phyloP scores from a whole-genome alignment of 2,797 vertebrate species.

The Luscinia luscinia region DNA sequence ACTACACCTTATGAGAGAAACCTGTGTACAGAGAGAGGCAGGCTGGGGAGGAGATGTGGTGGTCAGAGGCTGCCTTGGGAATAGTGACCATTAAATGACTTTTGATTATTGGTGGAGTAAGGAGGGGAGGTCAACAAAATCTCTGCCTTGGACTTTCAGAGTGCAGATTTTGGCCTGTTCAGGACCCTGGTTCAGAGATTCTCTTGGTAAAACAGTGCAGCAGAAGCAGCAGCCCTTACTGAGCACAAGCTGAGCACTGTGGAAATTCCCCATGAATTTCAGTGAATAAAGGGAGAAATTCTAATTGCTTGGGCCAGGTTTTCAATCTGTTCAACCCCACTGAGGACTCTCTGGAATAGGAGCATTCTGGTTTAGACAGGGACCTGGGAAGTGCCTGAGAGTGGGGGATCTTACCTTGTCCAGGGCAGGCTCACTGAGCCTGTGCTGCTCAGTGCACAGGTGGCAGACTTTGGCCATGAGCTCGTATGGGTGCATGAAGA shows the following conservation, averaged over 20 bases:
- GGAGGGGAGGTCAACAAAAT: not conserved
- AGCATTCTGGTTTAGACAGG: not conserved
- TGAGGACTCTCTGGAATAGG: not conserved
- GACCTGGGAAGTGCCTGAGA: not conserved
- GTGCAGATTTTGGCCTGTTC: not conserved
- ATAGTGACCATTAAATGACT: rapidly evolving
- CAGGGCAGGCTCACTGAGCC: slow-evolving; percentile 81
- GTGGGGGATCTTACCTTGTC: slow-evolving; percentile 83
- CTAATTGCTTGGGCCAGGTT: not conserved
- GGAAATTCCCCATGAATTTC: not conserved
- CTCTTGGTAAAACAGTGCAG: not conserved
- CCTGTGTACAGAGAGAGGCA: not conserved
- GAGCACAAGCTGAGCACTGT: not conserved
- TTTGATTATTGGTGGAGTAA: not conserved
- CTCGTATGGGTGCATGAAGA: slow-evolving; percentile 90
- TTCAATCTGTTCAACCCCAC: not conserved
- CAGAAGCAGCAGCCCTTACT: not conserved
- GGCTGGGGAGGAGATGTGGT: not conserved
- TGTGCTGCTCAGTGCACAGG: slow-evolving; percentile 87
- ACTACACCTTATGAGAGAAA: not conserved
- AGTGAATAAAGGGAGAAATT: not conserved
- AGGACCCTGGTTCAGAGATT: not conserved
- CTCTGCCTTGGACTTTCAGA: not conserved
- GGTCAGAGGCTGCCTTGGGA: not conserved
- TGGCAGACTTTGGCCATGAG: slow-evolving; percentile 92